Evolutionary conservation across 1,140 invertebrate species (phyloP).

Genomic region (Sipha flava): DNA sequence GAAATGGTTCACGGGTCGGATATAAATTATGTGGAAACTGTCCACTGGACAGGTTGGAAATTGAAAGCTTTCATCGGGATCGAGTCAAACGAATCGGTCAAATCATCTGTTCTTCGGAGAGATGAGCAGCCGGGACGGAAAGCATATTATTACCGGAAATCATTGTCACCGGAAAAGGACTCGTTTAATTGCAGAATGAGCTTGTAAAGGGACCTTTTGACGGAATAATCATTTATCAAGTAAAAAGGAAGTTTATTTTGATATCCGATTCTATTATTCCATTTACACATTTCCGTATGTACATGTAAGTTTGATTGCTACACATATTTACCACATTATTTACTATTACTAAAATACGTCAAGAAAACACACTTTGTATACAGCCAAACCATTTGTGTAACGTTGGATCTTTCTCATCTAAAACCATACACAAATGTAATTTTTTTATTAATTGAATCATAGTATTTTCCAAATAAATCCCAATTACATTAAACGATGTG

Average conservation of each 20-base stretch:
- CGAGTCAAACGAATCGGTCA: not conserved
- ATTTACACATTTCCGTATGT: not conserved
- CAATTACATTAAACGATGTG: too few relatives aligned
- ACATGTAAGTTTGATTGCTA: too few relatives aligned
- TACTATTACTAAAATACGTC: too few relatives aligned
- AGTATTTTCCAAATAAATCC: too few relatives aligned
- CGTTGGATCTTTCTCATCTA: too few relatives aligned
- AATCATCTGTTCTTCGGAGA: not conserved
- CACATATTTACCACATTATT: too few relatives aligned
- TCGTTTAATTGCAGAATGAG: not conserved
- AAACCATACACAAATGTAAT: too few relatives aligned
- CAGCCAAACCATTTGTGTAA: too few relatives aligned
- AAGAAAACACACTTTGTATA: too few relatives aligned
- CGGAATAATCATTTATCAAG: not conserved
- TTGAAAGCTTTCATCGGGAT: not conserved
- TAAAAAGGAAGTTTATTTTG: not conserved
- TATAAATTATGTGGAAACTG: not conserved
- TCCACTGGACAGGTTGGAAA: not conserved
- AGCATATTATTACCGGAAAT: conserved; percentile 11
- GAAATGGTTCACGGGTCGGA: not conserved
- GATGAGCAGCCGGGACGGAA: not conserved
- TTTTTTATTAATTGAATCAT: too few relatives aligned
- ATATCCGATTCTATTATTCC: not conserved
- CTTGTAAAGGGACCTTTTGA: not conserved
- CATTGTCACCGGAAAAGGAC: conserved; percentile 13